Percentiles rank a stretch among this genome's conserved stretches.
phyloP scores from a whole-genome alignment of 2,888 invertebrate genomes.

The Trichopoda pennipes region DNA sequence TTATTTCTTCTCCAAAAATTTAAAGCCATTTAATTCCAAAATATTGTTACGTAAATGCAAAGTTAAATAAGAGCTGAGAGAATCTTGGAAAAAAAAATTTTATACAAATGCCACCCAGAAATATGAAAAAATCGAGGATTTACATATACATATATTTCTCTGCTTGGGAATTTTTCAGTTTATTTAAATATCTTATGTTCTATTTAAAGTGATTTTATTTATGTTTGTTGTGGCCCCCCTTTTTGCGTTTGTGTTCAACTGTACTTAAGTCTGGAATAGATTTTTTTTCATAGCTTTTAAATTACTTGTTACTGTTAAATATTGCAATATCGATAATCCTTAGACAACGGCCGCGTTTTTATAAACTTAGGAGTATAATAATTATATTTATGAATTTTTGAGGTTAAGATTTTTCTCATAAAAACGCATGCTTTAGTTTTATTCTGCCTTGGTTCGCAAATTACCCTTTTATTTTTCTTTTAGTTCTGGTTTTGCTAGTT shows the following conservation, averaged over 20 bases:
- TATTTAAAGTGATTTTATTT: conserved; percentile 69
- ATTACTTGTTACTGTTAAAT: neutral
- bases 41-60: conserved; percentile 61
- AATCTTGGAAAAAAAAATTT: conserved; percentile 20
- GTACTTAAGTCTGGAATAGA: conserved; percentile 70
- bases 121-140: conserved; percentile 42
- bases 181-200: neutral
- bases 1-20: conserved; percentile 8
- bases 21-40: conserved; percentile 25
- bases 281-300: neutral
- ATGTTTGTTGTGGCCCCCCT: conserved; percentile 57
- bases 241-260: conserved; percentile 76
- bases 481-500: conserved; percentile 69
- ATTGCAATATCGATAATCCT: neutral
- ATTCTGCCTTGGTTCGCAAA: conserved; percentile 71
- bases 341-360: neutral
- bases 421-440: conserved; percentile 69
- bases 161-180: neutral
- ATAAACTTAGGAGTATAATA: neutral
- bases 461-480: conserved; percentile 69
- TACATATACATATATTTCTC: conserved; percentile 19
- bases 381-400: conserved; percentile 44
- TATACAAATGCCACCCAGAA: conserved; percentile 56
- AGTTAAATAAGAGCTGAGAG: conserved; percentile 7
- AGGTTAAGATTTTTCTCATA: conserved; percentile 69